phyloP scores from a whole-genome alignment of 1,140 invertebrate genomes.

The Lasioglossum baleicum region DNA sequence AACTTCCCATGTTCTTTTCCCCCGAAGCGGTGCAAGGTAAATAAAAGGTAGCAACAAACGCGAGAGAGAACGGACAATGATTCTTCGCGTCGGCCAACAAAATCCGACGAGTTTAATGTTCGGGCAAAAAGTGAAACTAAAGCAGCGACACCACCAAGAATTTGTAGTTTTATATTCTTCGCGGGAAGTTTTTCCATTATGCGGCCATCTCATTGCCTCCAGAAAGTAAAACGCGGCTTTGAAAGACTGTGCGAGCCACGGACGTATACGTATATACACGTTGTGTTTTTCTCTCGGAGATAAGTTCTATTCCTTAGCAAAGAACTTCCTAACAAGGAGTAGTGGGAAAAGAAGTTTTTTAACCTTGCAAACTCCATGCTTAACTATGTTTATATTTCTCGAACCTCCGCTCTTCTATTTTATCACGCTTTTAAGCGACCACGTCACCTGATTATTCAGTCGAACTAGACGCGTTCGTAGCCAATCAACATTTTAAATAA shows the following conservation, averaged over 20 bases:
- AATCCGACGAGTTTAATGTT: no score
- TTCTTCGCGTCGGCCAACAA: no score
- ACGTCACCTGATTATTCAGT: no score
- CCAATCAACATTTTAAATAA: no score
- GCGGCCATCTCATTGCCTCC: not conserved
- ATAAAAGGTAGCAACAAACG: no score
- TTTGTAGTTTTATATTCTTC: not conserved
- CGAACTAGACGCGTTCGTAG: no score
- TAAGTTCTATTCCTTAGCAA: not conserved
- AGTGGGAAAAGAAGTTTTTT: not conserved
- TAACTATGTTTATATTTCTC: not conserved
- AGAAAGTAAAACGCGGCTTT: not conserved
- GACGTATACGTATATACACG: not conserved
- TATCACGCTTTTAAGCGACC: no score
- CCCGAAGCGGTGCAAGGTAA: no score
- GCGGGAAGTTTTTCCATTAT: slow-evolving; percentile 24
- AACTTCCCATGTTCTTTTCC: no score
- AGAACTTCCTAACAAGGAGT: slow-evolving; percentile 16
- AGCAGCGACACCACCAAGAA: not conserved
- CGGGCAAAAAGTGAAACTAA: not conserved
- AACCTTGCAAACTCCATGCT: slow-evolving; percentile 8
- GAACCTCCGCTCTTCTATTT: not conserved
- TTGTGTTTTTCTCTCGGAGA: not conserved
- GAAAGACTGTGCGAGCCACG: not conserved
- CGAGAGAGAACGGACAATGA: no score